phyloP scores from a whole-genome alignment of 2,113 vertebrate genomes.

The Chaetodon auriga region DNA sequence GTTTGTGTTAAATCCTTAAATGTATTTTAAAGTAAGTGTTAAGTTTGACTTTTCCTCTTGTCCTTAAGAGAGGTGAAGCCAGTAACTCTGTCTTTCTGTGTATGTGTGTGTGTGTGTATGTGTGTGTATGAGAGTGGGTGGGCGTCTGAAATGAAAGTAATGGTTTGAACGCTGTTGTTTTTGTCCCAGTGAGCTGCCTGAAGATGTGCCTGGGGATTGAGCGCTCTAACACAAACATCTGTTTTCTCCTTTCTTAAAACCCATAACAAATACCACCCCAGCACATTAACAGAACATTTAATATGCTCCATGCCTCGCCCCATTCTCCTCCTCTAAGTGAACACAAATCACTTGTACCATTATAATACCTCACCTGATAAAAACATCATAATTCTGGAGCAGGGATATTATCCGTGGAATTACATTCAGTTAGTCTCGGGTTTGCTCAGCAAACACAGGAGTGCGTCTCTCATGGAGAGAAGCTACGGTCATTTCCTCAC shows the following conservation, averaged over 20 bases:
- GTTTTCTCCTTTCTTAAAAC: constrained; percentile 46
- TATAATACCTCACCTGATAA: constrained; percentile 70
- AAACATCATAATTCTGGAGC: constrained; percentile 42
- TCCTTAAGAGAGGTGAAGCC: constrained; percentile 18
- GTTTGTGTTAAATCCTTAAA: constrained; percentile 23
- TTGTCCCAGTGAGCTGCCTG: constrained; percentile 35
- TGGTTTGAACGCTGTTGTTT: constrained; percentile 40
- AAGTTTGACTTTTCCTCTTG: constrained; percentile 20
- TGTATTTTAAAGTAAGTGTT: constrained; percentile 6
- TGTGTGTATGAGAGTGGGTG: constrained; percentile 5
- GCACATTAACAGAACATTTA: constrained; percentile 43
- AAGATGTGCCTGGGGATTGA: constrained; percentile 45
- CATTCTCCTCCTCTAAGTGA: constrained; percentile 20
- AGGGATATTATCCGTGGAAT: constrained; percentile 56
- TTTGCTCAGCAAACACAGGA: constrained; percentile 52
- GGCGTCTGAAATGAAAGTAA: constrained; percentile 32
- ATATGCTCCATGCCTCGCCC: constrained; percentile 7
- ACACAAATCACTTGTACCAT: constrained; percentile 47
- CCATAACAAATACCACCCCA: constrained; percentile 40
- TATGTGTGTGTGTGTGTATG: constrained; percentile 11
- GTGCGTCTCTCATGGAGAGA: not conserved
- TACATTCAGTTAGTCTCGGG: constrained; percentile 56
- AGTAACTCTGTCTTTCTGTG: not conserved
- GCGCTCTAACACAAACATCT: constrained; percentile 64
- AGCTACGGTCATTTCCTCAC: constrained; percentile 26